These are phyloP conservation scores for Galeopterus variegatus DNA, from an alignment of 2,113 vertebrate genomes.

Conservation along the genomic window DNA sequence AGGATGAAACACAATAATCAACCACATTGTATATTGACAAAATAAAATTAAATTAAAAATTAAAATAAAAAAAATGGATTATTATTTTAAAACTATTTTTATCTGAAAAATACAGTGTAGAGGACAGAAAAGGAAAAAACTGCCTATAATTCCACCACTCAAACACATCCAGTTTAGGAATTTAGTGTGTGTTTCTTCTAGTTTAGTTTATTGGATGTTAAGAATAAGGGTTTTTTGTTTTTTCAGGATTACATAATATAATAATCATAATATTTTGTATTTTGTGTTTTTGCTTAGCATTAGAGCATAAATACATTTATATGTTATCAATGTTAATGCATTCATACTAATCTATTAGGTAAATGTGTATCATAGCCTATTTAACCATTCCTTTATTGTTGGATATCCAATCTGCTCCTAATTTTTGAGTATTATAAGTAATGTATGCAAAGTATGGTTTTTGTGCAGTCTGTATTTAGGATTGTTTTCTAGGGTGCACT, in stretches of 20 bases:
- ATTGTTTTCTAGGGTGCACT: not conserved
- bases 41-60: too few species aligned
- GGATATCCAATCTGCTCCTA: not conserved
- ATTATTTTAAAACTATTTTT: not conserved
- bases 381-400: not conserved
- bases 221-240: not conserved
- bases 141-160: not conserved
- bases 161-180: not conserved
- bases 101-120: not conserved
- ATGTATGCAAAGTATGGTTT: not conserved
- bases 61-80: not conserved
- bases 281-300: not conserved
- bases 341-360: not conserved
- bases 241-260: slow-evolving; percentile 3
- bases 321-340: not conserved
- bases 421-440: not conserved
- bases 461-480: not conserved
- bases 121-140: not conserved
- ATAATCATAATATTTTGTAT: not conserved
- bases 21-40: too few species aligned
- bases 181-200: not conserved
- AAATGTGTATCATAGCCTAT: not conserved
- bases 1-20: too few species aligned
- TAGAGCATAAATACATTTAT: not conserved
- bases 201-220: slow-evolving; percentile 24